A percentile compares a stretch with the other conserved stretches of the same genome.
These are phyloP conservation scores for Hylia prasina DNA, from an alignment of 2,113 vertebrate species.

Conservation along the genomic window DNA sequence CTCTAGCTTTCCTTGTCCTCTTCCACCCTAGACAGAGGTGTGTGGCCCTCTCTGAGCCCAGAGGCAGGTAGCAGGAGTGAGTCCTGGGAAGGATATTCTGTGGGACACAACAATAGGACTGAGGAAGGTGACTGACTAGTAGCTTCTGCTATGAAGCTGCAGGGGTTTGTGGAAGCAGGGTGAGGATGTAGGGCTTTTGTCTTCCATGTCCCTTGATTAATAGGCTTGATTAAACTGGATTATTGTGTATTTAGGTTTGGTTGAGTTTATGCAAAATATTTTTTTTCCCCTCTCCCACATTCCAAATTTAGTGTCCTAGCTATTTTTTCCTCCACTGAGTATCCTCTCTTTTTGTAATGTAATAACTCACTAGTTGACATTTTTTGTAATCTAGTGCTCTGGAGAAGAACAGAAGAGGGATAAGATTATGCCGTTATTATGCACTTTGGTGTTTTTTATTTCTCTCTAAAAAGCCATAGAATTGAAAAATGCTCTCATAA, in stretches of 20 bases:
- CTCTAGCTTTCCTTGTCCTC: background rate
- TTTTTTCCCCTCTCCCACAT: background rate
- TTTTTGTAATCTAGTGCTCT: background rate
- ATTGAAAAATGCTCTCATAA: background rate
- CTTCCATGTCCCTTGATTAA: background rate
- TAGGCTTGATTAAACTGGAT: background rate
- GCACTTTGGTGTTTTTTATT: background rate
- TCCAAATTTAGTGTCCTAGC: background rate
- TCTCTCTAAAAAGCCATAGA: background rate
- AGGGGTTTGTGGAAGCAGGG: background rate
- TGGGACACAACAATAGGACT: background rate
- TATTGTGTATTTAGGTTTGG: background rate
- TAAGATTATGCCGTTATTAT: background rate
- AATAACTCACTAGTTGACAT: background rate
- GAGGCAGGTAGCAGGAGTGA: background rate
- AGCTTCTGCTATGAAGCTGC: background rate
- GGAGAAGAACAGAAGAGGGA: background rate
- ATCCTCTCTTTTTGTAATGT: background rate
- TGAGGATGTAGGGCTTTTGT: background rate
- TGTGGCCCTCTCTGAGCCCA: background rate
- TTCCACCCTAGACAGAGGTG: background rate
- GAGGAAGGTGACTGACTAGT: background rate
- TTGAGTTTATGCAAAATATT: background rate
- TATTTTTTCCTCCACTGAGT: background rate
- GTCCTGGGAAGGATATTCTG: background rate